These are phyloP conservation scores for Dyspetes luteomarginatus DNA, from an alignment of 2,888 invertebrate species.

Conservation along the genomic window DNA sequence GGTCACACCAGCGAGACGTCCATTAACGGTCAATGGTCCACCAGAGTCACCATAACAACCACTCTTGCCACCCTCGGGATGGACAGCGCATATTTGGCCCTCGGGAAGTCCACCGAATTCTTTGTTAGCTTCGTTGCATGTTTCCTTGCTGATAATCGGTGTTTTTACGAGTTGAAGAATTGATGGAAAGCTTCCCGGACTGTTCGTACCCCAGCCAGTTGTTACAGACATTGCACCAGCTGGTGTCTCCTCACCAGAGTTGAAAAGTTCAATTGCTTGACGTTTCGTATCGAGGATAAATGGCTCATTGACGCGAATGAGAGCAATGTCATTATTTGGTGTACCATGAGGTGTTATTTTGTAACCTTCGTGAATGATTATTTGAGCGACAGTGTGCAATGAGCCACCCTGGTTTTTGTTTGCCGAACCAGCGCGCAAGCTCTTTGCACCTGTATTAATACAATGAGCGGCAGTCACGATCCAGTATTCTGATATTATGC, in stretches of 20 bases:
- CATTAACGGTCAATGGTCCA: conserved; percentile 69
- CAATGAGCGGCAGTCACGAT: conserved; percentile 87
- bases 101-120: conserved; percentile 67
- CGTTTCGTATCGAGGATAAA: conserved; percentile 84
- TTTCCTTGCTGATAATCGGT: conserved; percentile 84
- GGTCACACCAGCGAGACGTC: conserved; percentile 71
- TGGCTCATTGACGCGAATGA: conserved; percentile 84
- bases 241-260: conserved; percentile 69
- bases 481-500: conserved; percentile 83
- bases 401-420: conserved; percentile 83
- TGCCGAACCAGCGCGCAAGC: conserved; percentile 84
- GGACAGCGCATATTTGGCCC: conserved; percentile 86
- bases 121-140: conserved; percentile 79
- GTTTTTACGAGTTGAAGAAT: conserved; percentile 84
- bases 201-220: conserved; percentile 77
- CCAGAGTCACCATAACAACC: conserved; percentile 73
- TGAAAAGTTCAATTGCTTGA: conserved; percentile 83
- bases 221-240: conserved; percentile 66
- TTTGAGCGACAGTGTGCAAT: conserved; percentile 83
- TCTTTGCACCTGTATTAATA: conserved; percentile 63
- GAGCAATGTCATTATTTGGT: conserved; percentile 84
- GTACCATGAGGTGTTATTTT: conserved; percentile 79
- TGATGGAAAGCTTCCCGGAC: conserved; percentile 70
- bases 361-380: conserved; percentile 85
- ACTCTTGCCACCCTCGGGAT: conserved; percentile 84